Evolutionary conservation across 35 echinoderm and acorn worm species (phyloP), one percentile per base, ranked within the genome.

Genomic region (Anneissia japonica): DNA sequence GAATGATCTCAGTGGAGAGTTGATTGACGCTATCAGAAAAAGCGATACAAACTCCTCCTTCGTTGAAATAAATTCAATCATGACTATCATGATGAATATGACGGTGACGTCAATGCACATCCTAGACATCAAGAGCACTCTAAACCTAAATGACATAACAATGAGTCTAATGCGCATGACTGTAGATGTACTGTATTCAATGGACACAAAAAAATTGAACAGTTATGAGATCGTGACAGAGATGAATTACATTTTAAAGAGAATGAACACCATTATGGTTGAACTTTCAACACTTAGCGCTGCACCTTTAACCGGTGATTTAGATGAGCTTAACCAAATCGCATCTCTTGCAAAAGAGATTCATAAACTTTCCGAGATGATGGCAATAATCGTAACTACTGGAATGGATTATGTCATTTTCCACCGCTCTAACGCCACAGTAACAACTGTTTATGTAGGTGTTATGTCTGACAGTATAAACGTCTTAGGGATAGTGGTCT

Each of bases 401-500:
- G 85, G 32, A 46, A 79, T 84, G 4, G 88, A 93, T 34, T 90
- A 97, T 76, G 76, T 76, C 13, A 73, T 90, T 30, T 81, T 36
- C 21, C 82, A 93, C 39, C 79, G 77, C 36, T 75, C 81, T 14
- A 90, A 85, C 30, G 34, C 85, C 19, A 85, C 81, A 13, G 83
- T 84, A 9, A 82, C 76, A 30, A 37, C 35, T 2, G 83, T 84
- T 31, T 91, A 91, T 77, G 83, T 43, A 0, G 92, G 86, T 28
- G 75, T 79, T 30, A 94, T 91, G 40, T 93, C 82, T 23, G 93
- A 89, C 77, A 91, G 84, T 35, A 99, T 99, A 92, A 99, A 99
- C 78, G 94, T 99, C 74, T 86, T 99, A 30, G 96, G 96, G 14
- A 86, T 99, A 38, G 96, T 99, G 16, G 92, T 94, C n/a, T 99